Evolutionary conservation across 2,888 invertebrate genomes (phyloP).

Genomic region (Agriopis marginaria): DNA sequence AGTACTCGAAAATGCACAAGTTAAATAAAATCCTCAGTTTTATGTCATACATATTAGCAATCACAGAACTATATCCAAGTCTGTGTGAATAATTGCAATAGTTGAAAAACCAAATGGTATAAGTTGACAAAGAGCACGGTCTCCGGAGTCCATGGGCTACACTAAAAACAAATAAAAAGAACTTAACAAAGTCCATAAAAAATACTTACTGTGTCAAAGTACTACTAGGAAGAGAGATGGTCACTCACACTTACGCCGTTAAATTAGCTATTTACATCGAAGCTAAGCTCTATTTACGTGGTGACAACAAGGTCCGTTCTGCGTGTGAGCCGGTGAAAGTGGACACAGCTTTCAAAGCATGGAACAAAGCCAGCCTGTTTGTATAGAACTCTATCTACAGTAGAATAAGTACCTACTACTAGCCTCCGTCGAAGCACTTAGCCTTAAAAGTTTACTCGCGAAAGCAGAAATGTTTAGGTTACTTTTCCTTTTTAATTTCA

Average conservation of each 20-base stretch:
- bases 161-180: no score
- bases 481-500: not conserved
- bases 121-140: no score
- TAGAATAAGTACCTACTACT: not conserved
- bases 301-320: slow-evolving; percentile 50
- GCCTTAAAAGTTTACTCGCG: not conserved
- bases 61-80: no score
- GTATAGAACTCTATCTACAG: slow-evolving; percentile 43
- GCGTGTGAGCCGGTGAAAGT: slow-evolving; percentile 68
- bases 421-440: not conserved
- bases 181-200: not conserved
- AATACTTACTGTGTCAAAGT: not conserved
- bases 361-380: slow-evolving; percentile 61
- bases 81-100: no score
- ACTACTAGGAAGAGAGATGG: not conserved
- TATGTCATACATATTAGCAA: no score
- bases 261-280: not conserved
- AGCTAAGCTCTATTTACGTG: slow-evolving; percentile 41
- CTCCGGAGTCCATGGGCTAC: no score
- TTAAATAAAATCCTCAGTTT: no score
- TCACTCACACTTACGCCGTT: not conserved
- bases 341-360: slow-evolving; percentile 59
- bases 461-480: not conserved
- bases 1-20: no score
- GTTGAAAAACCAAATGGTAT: no score